Percentiles rank a stretch among this genome's conserved stretches.
Conservation (phyloP, 2,888 invertebrate species). For the Blastobasis adustella region DNA sequence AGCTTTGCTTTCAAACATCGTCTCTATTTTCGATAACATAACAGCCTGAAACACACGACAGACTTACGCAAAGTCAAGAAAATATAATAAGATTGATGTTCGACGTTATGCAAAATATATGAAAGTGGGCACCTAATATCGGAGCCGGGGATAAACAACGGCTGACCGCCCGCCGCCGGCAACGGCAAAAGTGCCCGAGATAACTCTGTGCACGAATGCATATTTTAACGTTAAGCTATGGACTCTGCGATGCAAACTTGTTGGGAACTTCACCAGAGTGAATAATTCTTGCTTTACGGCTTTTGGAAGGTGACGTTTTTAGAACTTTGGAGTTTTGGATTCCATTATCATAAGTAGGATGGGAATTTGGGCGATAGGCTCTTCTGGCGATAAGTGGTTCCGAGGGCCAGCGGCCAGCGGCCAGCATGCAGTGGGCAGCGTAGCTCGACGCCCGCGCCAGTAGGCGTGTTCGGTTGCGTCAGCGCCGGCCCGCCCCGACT, state of each 20-base stretch:
- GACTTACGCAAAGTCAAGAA: too few species aligned
- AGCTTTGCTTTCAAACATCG: too few species aligned
- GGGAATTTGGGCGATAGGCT: too few species aligned
- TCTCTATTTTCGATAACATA: too few species aligned
- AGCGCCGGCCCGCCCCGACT: constrained; percentile 26
- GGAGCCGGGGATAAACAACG: constrained; percentile 51
- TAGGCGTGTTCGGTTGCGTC: constrained; percentile 48
- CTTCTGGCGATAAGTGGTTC: too few species aligned
- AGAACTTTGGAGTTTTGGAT: not conserved
- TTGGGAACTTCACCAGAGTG: constrained; percentile 51
- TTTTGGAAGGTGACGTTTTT: constrained; percentile 26
- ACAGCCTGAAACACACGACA: too few species aligned
- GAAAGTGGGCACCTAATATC: constrained; percentile 40
- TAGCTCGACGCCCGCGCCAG: constrained; percentile 10
- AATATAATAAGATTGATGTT: not conserved
- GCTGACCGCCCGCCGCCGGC: constrained; percentile 46
- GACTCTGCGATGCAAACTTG: constrained; percentile 54
- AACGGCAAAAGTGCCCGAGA: constrained; percentile 56
- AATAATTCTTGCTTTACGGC: constrained; percentile 58
- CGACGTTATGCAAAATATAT: not conserved
- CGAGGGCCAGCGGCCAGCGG: too few species aligned
- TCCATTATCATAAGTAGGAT: too few species aligned
- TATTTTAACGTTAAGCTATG: constrained; percentile 65
- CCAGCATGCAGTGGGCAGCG: not conserved
- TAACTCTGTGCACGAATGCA: constrained; percentile 61